Percentiles rank a stretch among this genome's conserved stretches.
Evolutionary conservation across 1,140 invertebrate species (phyloP).

Genomic region (Macrosteles quadrilineatus): DNA sequence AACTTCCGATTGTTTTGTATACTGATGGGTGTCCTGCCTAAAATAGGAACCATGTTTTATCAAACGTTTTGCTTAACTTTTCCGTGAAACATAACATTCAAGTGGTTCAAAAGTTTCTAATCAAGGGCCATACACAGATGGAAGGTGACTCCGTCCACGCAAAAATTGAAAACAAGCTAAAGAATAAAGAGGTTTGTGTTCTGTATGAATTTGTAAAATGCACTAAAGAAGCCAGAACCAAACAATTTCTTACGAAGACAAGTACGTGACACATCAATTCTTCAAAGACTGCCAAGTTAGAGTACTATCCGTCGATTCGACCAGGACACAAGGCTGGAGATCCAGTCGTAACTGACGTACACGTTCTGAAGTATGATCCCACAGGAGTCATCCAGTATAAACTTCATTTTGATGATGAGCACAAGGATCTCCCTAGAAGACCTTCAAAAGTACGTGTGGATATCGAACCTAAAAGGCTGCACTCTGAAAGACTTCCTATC

Average conservation of each 20-base stretch:
- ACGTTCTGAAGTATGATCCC: slow-evolving; percentile 37
- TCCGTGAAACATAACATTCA: slow-evolving; percentile 37
- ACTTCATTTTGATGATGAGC: slow-evolving; percentile 33
- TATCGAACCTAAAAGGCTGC: slow-evolving; percentile 10
- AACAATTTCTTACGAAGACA: slow-evolving; percentile 20
- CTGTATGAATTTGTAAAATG: slow-evolving; percentile 39
- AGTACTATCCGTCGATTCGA: slow-evolving; percentile 22
- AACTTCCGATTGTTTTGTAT: slow-evolving; percentile 37
- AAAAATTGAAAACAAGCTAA: slow-evolving; percentile 40
- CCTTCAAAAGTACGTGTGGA: slow-evolving; percentile 3
- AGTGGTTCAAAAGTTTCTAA: slow-evolving; percentile 48
- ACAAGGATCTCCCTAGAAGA: slow-evolving; percentile 29
- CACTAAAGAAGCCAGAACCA: slow-evolving; percentile 34
- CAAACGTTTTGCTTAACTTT: slow-evolving; percentile 45
- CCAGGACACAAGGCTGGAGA: slow-evolving; percentile 29
- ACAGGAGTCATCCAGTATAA: slow-evolving; percentile 37
- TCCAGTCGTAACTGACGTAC: slow-evolving; percentile 31
- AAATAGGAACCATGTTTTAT: slow-evolving; percentile 45
- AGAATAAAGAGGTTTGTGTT: slow-evolving; percentile 41
- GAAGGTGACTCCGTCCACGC: slow-evolving; percentile 44
- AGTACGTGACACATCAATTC: slow-evolving; percentile 23
- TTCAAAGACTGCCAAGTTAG: slow-evolving; percentile 28
- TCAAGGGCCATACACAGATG: slow-evolving; percentile 49
- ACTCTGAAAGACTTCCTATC: slow-evolving; percentile 7
- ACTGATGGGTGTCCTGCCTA: slow-evolving; percentile 47